Conservation (phyloP, 2,113 vertebrate species). For the Megaceryle maxima region DNA sequence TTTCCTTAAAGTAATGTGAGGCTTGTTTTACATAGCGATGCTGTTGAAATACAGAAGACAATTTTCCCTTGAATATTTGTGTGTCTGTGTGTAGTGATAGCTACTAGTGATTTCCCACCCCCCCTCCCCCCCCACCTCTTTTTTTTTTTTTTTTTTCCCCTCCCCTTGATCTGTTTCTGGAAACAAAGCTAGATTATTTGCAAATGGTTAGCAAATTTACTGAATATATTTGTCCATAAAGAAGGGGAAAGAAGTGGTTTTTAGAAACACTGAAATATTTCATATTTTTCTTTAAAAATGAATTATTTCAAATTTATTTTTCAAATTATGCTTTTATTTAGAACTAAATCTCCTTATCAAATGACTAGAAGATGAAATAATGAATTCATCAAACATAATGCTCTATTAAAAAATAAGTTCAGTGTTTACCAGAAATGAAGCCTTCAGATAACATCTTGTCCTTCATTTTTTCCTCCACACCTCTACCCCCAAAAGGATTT, state of each 20-base stretch:
- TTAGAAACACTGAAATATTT: background rate
- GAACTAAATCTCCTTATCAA: background rate
- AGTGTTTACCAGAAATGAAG: background rate
- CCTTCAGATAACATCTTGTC: background rate
- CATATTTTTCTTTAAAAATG: background rate
- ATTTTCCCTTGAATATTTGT: background rate
- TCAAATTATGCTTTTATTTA: background rate
- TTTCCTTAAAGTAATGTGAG: background rate
- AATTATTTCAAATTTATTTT: background rate
- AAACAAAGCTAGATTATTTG: background rate
- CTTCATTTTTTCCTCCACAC: background rate
- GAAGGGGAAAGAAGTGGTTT: background rate
- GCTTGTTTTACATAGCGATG: background rate
- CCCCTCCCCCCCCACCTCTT: background rate
- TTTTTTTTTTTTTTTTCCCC: too few relatives aligned
- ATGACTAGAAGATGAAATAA: background rate
- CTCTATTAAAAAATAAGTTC: background rate
- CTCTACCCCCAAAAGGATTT: background rate
- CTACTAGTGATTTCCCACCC: background rate
- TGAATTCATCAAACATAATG: background rate
- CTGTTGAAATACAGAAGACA: background rate
- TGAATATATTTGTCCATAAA: background rate
- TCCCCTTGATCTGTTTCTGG: background rate
- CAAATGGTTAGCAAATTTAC: background rate
- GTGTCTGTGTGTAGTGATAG: background rate